Evolutionary conservation across 2,888 invertebrate genomes (phyloP).

Genomic region (Mongoloraphidia duomilia): DNA sequence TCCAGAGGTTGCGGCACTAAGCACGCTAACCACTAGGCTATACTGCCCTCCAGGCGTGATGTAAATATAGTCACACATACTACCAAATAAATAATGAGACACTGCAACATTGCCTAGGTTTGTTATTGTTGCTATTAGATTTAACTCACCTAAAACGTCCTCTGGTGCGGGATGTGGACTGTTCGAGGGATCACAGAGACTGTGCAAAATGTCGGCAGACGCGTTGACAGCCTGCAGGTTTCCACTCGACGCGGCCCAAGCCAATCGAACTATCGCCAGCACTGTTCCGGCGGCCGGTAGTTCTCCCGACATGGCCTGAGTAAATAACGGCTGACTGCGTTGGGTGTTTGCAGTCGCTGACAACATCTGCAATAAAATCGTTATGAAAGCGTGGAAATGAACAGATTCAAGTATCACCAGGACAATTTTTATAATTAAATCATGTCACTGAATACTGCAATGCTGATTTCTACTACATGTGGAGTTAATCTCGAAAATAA

Average conservation of each 20-base stretch:
- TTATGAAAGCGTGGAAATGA: no score
- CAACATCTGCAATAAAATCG: conserved; percentile 23
- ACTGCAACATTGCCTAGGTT: no score
- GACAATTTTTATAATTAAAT: no score
- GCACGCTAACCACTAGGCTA: no score
- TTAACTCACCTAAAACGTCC: conserved; percentile 41
- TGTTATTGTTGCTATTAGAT: no score
- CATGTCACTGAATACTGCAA: no score
- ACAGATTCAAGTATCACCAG: neutral
- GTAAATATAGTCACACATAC: no score
- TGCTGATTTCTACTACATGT: neutral
- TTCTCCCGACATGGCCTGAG: conserved; percentile 48
- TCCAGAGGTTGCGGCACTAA: no score
- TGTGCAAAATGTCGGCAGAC: conserved; percentile 46
- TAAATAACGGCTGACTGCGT: conserved; percentile 34
- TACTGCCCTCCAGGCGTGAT: no score
- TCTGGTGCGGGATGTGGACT: conserved; percentile 46
- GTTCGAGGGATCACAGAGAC: conserved; percentile 44
- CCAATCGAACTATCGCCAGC: conserved; percentile 57
- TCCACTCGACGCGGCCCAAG: conserved; percentile 66
- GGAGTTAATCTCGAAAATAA: no score
- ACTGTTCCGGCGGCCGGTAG: conserved; percentile 60
- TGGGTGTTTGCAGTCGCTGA: conserved; percentile 34
- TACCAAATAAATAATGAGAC: no score
- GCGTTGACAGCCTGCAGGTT: conserved; percentile 44